These are phyloP conservation scores for Dasyurus viverrinus DNA, from an alignment of 2,113 vertebrate species.

Conservation along the genomic window DNA sequence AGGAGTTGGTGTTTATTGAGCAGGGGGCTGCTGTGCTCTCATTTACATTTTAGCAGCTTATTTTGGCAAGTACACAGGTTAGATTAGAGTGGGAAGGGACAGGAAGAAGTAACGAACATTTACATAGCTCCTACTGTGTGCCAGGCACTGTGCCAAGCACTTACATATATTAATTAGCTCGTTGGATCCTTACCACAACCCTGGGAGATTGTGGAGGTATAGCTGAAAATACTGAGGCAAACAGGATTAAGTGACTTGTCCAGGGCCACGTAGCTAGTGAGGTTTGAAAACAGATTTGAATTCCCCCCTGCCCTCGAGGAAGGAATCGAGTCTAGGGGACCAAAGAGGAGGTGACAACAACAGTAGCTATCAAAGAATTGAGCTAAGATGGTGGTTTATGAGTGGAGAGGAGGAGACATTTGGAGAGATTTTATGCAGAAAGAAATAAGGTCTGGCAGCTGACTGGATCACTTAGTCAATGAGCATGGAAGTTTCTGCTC, in stretches of 20 bases:
- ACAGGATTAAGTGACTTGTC: no score
- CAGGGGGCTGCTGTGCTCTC: not conserved
- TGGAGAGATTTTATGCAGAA: not conserved
- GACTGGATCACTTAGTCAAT: not conserved
- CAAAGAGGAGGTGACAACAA: not conserved
- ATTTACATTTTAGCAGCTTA: not conserved
- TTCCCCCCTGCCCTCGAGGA: not conserved
- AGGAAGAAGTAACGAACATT: not conserved
- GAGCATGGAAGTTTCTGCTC: not conserved
- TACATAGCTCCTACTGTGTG: not conserved
- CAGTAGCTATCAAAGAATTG: not conserved
- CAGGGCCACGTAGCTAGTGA: no score
- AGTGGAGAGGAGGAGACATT: not conserved
- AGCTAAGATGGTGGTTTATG: not conserved
- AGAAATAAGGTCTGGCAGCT: not conserved
- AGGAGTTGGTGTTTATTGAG: not conserved
- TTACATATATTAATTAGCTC: not conserved
- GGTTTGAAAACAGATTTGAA: no score
- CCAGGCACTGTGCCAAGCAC: not conserved
- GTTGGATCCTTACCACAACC: no score
- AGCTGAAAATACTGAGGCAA: no score
- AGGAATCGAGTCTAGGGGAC: not conserved
- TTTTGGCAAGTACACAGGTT: not conserved
- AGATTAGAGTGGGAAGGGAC: not conserved
- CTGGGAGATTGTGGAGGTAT: no score